These are phyloP conservation scores for Solenopsis fugax DNA, from an alignment of 1,140 invertebrate species.

Conservation along the genomic window DNA sequence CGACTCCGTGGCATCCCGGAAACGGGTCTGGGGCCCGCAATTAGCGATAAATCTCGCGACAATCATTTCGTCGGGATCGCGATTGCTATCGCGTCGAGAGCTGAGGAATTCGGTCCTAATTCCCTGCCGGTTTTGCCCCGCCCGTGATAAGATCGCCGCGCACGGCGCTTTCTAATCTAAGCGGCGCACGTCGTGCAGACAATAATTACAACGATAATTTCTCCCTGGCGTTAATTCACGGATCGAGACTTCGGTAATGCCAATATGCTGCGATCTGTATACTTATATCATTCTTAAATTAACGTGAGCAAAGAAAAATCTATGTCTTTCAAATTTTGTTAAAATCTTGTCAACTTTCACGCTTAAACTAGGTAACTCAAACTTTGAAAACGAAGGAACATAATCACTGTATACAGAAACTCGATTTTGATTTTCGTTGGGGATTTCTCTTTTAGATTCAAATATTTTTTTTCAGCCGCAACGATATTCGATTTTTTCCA, in stretches of 20 bases:
- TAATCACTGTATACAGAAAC: too few species aligned
- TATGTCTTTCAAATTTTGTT: not conserved
- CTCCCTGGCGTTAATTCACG: constrained; percentile 18
- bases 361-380: not conserved
- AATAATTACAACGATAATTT: constrained; percentile 37
- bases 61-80: constrained; percentile 60
- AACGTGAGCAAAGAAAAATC: too few species aligned
- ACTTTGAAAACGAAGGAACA: too few species aligned
- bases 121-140: constrained; percentile 42
- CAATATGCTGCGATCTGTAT: not conserved
- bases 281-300: not conserved
- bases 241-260: not conserved
- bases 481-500: too few species aligned
- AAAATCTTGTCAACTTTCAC: not conserved
- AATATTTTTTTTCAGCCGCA: too few species aligned
- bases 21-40: constrained; percentile 64
- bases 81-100: constrained; percentile 53
- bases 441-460: too few species aligned
- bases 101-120: constrained; percentile 54
- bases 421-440: too few species aligned
- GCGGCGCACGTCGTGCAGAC: not conserved
- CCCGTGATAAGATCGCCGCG: constrained; percentile 15
- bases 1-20: constrained; percentile 3
- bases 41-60: constrained; percentile 66
- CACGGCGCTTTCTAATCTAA: constrained; percentile 21